Evolutionary conservation across 2,113 vertebrate genomes (phyloP).

Genomic region (Dolichallabes microphthalmus): DNA sequence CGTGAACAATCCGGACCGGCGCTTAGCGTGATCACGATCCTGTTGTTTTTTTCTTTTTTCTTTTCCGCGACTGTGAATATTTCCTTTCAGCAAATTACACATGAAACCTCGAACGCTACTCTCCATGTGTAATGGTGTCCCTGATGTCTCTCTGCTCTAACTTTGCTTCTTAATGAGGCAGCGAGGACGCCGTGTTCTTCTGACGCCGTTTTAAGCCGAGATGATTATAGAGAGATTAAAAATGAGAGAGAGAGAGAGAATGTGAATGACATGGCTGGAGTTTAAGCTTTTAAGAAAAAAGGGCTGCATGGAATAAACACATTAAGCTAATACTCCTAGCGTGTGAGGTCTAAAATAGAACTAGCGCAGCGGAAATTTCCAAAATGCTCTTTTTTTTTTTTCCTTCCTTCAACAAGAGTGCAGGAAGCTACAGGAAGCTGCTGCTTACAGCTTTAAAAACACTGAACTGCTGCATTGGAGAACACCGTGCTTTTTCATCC

Average conservation of each 20-base stretch:
- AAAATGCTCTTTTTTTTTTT: too few relatives aligned
- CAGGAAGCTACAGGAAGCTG: neutral
- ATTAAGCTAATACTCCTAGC: neutral
- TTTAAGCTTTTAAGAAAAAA: neutral
- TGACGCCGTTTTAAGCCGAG: neutral
- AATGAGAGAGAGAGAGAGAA: neutral
- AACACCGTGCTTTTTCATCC: neutral
- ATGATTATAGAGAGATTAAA: neutral
- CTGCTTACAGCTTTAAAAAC: neutral
- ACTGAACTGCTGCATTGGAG: neutral
- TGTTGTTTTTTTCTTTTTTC: neutral
- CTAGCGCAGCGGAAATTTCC: too few relatives aligned
- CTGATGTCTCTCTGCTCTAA: neutral
- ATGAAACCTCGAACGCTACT: neutral
- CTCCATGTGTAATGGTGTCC: neutral
- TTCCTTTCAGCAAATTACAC: neutral
- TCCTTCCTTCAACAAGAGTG: neutral
- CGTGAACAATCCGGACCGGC: neutral
- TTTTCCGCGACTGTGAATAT: neutral
- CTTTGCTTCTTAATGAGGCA: neutral
- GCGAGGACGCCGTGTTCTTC: neutral
- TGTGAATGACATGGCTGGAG: neutral
- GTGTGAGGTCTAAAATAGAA: neutral
- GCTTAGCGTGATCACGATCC: neutral
- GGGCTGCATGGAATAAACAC: neutral